Conservation (phyloP, 2,113 vertebrate genomes). For the Caloenas nicobarica region DNA sequence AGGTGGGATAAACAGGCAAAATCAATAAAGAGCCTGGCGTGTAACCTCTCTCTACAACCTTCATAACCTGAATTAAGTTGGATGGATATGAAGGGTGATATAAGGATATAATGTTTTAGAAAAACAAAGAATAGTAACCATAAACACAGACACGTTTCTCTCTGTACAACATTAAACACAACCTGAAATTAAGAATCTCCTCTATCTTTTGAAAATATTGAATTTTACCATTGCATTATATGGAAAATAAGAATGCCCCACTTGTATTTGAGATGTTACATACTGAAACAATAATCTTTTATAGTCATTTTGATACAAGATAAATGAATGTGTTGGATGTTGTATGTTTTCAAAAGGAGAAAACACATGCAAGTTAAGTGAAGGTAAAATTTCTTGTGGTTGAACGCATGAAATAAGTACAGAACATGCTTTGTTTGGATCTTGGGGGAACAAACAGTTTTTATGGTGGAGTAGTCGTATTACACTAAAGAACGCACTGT, state of each 20-base stretch:
- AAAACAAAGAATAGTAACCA: neutral
- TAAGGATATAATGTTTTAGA: neutral
- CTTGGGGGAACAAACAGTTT: constrained; percentile 31
- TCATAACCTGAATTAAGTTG: neutral
- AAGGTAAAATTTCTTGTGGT: constrained; percentile 32
- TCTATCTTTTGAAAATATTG: neutral
- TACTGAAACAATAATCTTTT: neutral
- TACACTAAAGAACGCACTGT: constrained; percentile 1
- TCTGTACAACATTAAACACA: neutral
- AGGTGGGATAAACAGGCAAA: neutral
- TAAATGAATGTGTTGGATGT: neutral
- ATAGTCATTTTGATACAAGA: neutral
- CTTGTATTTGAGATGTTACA: neutral
- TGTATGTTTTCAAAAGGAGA: neutral
- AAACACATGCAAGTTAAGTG: neutral
- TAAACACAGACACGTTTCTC: neutral
- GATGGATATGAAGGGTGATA: neutral
- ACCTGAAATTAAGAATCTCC: neutral
- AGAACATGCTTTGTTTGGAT: constrained; percentile 37
- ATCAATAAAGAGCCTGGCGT: neutral
- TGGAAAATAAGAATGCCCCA: neutral
- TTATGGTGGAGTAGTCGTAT: neutral
- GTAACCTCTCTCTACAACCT: neutral
- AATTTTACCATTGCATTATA: neutral
- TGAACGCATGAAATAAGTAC: neutral